Base-by-base conservation (phyloP, 1,140 invertebrate genomes). In the Sinonovacula constricta region DNA sequence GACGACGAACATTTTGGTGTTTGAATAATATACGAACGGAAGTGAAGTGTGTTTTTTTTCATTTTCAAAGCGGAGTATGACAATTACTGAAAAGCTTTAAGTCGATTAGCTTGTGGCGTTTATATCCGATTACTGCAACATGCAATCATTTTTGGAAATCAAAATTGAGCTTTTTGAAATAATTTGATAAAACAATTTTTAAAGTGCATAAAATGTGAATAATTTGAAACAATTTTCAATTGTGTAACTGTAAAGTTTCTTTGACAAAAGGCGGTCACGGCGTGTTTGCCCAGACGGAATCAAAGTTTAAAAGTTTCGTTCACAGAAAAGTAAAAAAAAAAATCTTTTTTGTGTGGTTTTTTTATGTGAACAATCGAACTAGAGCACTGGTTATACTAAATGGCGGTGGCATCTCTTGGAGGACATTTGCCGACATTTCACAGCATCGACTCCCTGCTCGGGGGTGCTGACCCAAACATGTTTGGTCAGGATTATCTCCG, bases 381-480 rank as follows among this genome's bases (percentile, higher is more conserved):
- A 10, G 39, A 7, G 39, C 7, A 12, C 10, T 22, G 22, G 22
- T 22, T 22, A 57, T 7, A 12, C 22, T n/a, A 12, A 28, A 57
- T 22, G 18, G 54, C 26, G 54, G 45, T 57, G 33, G n/a, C 57
- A 3, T 39, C 53, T 30, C 12, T 30, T 30, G 69, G 56, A 30
- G 39, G 39, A 24, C 54, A 60, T 5, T 72, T 30, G 18, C 30
- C 69, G n/a, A n/a, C 56, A 18, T 72, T 72, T 62, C 69, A 72
- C 57, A 72, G 69, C 34, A 72, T 72, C 22, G 69, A 72, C 56
- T 54, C 69, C 22, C 49, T 72, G 36, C 36, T 72, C 14, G 69
- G 69, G 3, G 56, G 33, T 0, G 18, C 34, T 7, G 69, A 72
- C 28, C 22, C 33, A 1, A 33, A 3, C n/a, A 62, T 60, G 56